Evolutionary conservation across 2,888 invertebrate genomes (phyloP).

Genomic region (Polymixis lichenea): DNA sequence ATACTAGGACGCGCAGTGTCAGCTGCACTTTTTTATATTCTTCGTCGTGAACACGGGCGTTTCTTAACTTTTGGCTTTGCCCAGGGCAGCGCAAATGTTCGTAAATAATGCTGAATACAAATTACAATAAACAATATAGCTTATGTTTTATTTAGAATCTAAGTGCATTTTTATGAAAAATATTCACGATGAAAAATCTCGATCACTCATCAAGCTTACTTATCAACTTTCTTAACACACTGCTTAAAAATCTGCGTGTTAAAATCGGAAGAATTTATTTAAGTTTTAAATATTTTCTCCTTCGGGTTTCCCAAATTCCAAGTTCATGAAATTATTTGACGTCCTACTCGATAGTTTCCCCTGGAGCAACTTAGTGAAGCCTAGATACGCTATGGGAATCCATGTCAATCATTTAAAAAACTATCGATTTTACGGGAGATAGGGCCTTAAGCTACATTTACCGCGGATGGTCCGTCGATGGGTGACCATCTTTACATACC

Average conservation of each 20-base stretch:
- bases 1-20: conserved; percentile 36
- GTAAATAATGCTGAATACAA: background rate
- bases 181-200: conserved; percentile 25
- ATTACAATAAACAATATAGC: too few species aligned
- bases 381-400: background rate
- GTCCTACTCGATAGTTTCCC: background rate
- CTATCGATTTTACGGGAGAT: background rate
- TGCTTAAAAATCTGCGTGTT: conserved; percentile 2
- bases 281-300: background rate
- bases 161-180: conserved; percentile 20
- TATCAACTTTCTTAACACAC: conserved; percentile 19
- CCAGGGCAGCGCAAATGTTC: background rate
- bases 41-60: background rate
- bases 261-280: background rate
- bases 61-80: background rate
- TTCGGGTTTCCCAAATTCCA: background rate
- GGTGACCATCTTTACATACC: too few species aligned
- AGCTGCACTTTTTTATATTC: conserved; percentile 2
- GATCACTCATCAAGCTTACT: conserved; percentile 48
- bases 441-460: too few species aligned
- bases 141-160: too few species aligned
- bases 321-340: conserved; percentile 1
- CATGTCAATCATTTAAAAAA: conserved; percentile 31
- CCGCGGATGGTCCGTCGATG: too few species aligned
- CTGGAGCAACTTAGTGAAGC: background rate